These are phyloP conservation scores for Zapus hudsonius DNA, from an alignment of 2,113 vertebrate species.

Conservation along the genomic window DNA sequence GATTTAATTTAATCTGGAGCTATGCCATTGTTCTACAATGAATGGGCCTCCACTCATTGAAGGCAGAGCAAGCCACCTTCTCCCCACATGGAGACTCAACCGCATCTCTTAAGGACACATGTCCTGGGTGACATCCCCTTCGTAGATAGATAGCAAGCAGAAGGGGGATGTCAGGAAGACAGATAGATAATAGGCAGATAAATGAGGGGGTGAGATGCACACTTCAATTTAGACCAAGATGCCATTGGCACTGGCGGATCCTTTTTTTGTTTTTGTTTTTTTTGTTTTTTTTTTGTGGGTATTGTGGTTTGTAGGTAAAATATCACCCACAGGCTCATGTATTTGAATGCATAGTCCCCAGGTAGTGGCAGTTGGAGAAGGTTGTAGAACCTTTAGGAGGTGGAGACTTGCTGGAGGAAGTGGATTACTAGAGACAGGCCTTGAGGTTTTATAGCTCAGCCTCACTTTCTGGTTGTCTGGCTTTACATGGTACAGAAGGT, in stretches of 20 bases:
- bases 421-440: no score
- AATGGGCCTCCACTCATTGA: conserved; percentile 27
- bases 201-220: neutral
- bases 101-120: neutral
- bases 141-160: neutral
- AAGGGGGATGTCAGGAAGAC: neutral
- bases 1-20: conserved; percentile 73
- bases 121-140: accelerated
- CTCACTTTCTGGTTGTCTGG: no score
- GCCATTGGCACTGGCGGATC: accelerated
- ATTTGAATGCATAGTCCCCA: no score
- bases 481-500: no score
- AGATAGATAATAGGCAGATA: neutral
- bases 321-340: no score
- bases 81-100: neutral
- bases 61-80: neutral
- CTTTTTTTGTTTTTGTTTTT: no score
- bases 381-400: no score
- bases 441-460: no score
- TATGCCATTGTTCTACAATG: conserved; percentile 60
- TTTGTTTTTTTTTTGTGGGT: neutral
- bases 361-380: no score
- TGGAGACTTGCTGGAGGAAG: no score
- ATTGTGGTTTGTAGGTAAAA: no score
- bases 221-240: neutral